Evolutionary conservation across 2,888 invertebrate genomes (phyloP).

Genomic region (Apodemia mormo): DNA sequence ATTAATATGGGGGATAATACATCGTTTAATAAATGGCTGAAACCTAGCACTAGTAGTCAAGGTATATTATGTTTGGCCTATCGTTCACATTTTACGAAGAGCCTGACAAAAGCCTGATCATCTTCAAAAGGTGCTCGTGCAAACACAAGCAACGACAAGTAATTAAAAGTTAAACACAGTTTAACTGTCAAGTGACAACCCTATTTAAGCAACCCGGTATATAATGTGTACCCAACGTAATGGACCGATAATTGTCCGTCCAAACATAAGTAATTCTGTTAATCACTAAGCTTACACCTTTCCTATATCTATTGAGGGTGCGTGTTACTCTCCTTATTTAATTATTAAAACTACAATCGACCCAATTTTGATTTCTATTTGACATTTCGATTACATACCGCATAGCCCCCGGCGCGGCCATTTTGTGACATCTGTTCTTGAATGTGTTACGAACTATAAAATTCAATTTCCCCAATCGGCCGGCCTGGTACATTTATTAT

Average conservation of each 20-base stretch:
- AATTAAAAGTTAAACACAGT: neutral
- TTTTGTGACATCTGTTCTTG: slow-evolving; percentile 80
- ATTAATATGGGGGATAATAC: too few relatives aligned
- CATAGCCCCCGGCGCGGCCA: slow-evolving; percentile 70
- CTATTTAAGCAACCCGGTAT: slow-evolving; percentile 60
- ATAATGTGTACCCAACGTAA: slow-evolving; percentile 68
- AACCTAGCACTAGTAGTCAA: too few relatives aligned
- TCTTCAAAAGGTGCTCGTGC: too few relatives aligned
- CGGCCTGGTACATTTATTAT: slow-evolving; percentile 79
- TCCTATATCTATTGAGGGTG: slow-evolving; percentile 40
- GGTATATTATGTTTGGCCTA: too few relatives aligned
- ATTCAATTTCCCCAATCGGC: slow-evolving; percentile 82
- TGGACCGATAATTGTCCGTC: slow-evolving; percentile 78
- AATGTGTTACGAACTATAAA: slow-evolving; percentile 80
- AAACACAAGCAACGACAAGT: too few relatives aligned
- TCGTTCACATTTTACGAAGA: too few relatives aligned
- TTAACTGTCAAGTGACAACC: slow-evolving; percentile 51
- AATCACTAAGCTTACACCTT: slow-evolving; percentile 76
- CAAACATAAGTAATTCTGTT: slow-evolving; percentile 79
- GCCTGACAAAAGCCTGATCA: too few relatives aligned
- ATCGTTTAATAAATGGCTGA: too few relatives aligned
- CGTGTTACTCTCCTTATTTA: slow-evolving; percentile 67
- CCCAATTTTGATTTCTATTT: slow-evolving; percentile 82
- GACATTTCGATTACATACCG: slow-evolving; percentile 75
- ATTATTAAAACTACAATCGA: slow-evolving; percentile 81